A percentile compares a stretch with the other conserved stretches of the same genome.
Conservation (phyloP, 2,888 invertebrate genomes). For the Troides oblongomaculatus region DNA sequence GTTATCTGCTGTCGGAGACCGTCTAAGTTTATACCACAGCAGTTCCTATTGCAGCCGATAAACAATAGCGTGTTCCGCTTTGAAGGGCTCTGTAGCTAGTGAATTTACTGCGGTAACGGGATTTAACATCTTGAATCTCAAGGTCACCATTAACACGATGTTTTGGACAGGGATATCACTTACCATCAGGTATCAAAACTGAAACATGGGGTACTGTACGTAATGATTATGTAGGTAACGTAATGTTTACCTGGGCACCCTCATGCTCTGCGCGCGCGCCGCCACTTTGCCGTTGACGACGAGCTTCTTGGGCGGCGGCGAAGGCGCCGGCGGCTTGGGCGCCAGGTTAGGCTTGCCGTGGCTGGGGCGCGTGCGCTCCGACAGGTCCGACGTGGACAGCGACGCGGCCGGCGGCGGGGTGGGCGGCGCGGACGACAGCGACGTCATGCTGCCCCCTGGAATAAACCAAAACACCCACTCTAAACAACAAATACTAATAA, state of each 20-base stretch:
- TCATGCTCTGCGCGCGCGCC: slow-evolving; percentile 90
- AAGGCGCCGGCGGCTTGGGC: slow-evolving; percentile 88
- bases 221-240: too few relatives aligned
- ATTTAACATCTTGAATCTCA: too few relatives aligned
- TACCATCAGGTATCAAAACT: too few relatives aligned
- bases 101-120: too few relatives aligned
- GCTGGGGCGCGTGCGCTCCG: slow-evolving; percentile 75
- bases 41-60: too few relatives aligned
- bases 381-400: slow-evolving; percentile 68
- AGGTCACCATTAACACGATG: too few relatives aligned
- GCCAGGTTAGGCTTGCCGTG: slow-evolving; percentile 91
- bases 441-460: slow-evolving; percentile 73
- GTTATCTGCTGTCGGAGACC: too few relatives aligned
- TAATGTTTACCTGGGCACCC: slow-evolving; percentile 82
- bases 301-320: slow-evolving; percentile 84
- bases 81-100: too few relatives aligned
- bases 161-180: too few relatives aligned
- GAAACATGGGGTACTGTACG: too few relatives aligned
- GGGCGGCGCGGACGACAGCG: slow-evolving; percentile 58
- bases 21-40: too few relatives aligned
- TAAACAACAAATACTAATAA: neutral
- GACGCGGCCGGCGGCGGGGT: slow-evolving; percentile 60
- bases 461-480: neutral
- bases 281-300: slow-evolving; percentile 81
- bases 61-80: too few relatives aligned